Conservation (phyloP, 2,797 vertebrate genomes). For the Labroides dimidiatus region DNA sequence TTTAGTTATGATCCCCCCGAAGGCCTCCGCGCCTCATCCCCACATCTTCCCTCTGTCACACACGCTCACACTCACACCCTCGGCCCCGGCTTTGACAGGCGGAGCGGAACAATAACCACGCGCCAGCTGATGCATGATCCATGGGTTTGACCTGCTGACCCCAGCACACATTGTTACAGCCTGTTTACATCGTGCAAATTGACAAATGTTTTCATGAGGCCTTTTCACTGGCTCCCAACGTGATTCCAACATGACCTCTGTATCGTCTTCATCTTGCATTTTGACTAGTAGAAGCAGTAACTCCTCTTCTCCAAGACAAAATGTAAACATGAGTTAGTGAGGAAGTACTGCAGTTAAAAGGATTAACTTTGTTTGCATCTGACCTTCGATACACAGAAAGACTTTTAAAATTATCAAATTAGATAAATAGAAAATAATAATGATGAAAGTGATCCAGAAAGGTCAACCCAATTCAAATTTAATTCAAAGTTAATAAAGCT, state of each 20-base stretch:
- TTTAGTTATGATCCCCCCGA: constrained; percentile 74
- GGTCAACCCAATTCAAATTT: too few relatives aligned
- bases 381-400: too few relatives aligned
- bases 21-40: constrained; percentile 63
- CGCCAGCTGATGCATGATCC: constrained; percentile 82
- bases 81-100: constrained; percentile 66
- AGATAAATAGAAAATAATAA: too few relatives aligned
- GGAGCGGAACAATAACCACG: constrained; percentile 78
- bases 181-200: constrained; percentile 84
- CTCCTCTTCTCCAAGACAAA: too few relatives aligned
- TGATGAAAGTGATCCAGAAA: too few relatives aligned
- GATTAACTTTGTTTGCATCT: too few relatives aligned
- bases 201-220: constrained; percentile 79
- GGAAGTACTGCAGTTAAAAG: too few relatives aligned
- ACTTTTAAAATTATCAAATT: too few relatives aligned
- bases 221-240: constrained; percentile 54
- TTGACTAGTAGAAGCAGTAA: too few relatives aligned
- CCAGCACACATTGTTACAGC: constrained; percentile 75
- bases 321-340: too few relatives aligned
- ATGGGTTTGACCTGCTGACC: constrained; percentile 83
- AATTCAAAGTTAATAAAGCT: too few relatives aligned
- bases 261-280: constrained; percentile 21
- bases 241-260: constrained; percentile 46
- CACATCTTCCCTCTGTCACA: constrained; percentile 60
- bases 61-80: constrained; percentile 55